Evolutionary conservation across 1,140 invertebrate genomes (phyloP).

Genomic region (Drosophila repletoides): DNA sequence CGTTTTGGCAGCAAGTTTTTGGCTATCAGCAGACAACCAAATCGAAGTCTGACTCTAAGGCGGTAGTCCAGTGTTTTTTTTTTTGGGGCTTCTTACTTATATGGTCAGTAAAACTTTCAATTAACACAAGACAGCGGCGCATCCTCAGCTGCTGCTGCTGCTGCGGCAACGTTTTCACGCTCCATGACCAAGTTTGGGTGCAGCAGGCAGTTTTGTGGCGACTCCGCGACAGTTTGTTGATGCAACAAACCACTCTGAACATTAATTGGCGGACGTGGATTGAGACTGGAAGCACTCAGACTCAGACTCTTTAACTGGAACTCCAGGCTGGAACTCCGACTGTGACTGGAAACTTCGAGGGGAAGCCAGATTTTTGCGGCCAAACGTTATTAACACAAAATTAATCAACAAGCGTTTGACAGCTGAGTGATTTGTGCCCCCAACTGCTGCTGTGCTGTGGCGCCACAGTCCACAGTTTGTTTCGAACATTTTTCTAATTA

Average conservation of each 20-base stretch:
- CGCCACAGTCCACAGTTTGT: conserved; percentile 53
- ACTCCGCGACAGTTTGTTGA: conserved; percentile 24
- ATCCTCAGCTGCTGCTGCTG: conserved; percentile 57
- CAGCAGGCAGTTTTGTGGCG: conserved; percentile 20
- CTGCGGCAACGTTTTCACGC: conserved; percentile 60
- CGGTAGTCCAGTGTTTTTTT: conserved; percentile 45
- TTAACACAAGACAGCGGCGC: conserved; percentile 74
- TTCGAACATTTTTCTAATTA: conserved; percentile 46
- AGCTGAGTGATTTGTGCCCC: conserved; percentile 71
- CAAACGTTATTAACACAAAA: conserved; percentile 71
- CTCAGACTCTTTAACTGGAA: background rate
- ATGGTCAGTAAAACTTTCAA: conserved; percentile 74
- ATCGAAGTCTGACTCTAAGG: conserved; percentile 44
- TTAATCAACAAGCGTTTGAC: conserved; percentile 77
- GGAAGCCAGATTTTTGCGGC: too few species aligned
- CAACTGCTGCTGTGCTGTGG: conserved; percentile 37
- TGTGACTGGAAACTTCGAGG: conserved; percentile 60
- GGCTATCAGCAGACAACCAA: conserved; percentile 73
- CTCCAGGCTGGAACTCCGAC: background rate
- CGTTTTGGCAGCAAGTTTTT: conserved; percentile 57
- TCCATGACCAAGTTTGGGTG: conserved; percentile 63
- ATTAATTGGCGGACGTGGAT: conserved; percentile 61
- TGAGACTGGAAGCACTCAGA: conserved; percentile 33
- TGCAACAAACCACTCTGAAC: conserved; percentile 29
- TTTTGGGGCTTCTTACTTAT: conserved; percentile 64